Evolutionary conservation across 2,113 vertebrate species (phyloP).

Genomic region (Vireo altiloquus): DNA sequence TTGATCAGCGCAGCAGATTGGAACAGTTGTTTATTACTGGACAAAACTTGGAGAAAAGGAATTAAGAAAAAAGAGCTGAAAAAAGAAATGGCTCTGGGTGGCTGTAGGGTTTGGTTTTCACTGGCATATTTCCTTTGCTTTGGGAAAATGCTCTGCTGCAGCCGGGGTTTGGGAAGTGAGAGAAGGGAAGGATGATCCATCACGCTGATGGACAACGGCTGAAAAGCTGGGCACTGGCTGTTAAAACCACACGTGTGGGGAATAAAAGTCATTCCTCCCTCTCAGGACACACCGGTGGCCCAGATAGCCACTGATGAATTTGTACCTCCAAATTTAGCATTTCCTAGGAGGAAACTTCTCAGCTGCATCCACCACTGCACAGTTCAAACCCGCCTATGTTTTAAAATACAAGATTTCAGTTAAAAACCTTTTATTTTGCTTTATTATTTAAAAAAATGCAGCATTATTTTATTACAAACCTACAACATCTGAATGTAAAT

Average conservation of each 20-base stretch:
- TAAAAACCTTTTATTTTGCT: not conserved
- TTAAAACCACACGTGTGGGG: not conserved
- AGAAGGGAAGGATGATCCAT: not conserved
- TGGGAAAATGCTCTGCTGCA: not conserved
- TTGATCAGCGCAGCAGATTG: conserved; percentile 58
- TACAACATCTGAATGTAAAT: not conserved
- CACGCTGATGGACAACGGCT: not conserved
- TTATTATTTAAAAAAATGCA: not conserved
- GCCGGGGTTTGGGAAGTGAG: not conserved
- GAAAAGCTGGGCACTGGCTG: not conserved
- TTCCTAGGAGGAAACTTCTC: not conserved
- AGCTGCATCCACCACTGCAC: not conserved
- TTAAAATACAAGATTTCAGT: not conserved
- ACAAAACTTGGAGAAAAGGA: conserved; percentile 9
- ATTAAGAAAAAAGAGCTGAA: not conserved
- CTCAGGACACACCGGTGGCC: not conserved
- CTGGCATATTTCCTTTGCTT: not conserved
- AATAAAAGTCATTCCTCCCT: not conserved
- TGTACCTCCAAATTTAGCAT: not conserved
- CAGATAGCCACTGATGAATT: not conserved
- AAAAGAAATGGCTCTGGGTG: not conserved
- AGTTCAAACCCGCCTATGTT: not conserved
- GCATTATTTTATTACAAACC: not conserved
- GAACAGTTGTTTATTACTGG: conserved; percentile 60
- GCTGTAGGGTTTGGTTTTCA: not conserved